These are phyloP conservation scores for Bruchidius siliquastri DNA, from an alignment of 2,888 invertebrate genomes.

Conservation along the genomic window DNA sequence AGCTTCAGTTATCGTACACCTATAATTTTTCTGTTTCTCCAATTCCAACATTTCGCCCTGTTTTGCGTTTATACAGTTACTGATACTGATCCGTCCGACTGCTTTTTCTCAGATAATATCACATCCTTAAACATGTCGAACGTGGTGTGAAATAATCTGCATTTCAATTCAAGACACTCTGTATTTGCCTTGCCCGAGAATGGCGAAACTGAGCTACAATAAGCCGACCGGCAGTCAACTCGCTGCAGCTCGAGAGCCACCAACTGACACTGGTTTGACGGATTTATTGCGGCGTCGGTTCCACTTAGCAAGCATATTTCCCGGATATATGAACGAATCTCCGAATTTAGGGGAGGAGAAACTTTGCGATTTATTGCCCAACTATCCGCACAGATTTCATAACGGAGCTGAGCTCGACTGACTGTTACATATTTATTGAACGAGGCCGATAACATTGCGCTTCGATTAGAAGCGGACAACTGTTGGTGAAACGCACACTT, in stretches of 20 bases:
- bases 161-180: too few species aligned
- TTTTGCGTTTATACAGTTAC: too few species aligned
- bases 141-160: too few species aligned
- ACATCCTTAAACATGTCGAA: too few species aligned
- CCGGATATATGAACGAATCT: constrained; percentile 10
- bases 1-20: too few species aligned
- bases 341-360: constrained; percentile 13
- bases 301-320: constrained; percentile 12
- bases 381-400: neutral
- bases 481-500: too few species aligned
- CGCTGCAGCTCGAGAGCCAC: neutral
- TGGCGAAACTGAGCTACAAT: neutral
- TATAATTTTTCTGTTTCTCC: too few species aligned
- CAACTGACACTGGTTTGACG: constrained; percentile 11
- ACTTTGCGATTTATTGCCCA: constrained; percentile 7
- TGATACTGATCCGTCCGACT: too few species aligned
- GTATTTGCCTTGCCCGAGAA: too few species aligned
- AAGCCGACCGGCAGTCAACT: neutral
- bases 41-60: too few species aligned
- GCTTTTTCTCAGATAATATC: too few species aligned
- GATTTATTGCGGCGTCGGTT: constrained; percentile 12
- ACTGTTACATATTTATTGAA: neutral
- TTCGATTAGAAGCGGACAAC: neutral
- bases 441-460: neutral
- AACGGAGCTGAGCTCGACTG: neutral